A percentile compares a stretch with the other conserved stretches of the same genome.
Conservation (phyloP, 2,797 vertebrate genomes). For the Bradypodion pumilum region DNA sequence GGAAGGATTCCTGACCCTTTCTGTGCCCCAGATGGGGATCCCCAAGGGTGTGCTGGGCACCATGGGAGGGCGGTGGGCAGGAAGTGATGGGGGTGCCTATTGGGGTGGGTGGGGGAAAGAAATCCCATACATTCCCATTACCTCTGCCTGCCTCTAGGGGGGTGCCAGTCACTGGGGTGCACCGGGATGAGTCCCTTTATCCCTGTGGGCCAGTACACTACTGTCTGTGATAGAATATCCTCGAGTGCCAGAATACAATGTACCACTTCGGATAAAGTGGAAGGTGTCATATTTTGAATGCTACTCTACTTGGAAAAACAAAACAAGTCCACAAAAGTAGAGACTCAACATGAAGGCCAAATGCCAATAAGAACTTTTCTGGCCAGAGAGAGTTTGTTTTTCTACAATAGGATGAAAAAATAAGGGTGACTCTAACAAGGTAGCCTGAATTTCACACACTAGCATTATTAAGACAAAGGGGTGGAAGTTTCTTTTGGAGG, state of each 20-base stretch:
- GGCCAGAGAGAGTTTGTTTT: background rate
- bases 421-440: rapidly evolving
- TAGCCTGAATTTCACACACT: background rate
- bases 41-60: no score
- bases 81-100: no score
- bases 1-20: no score
- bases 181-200: no score
- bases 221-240: background rate
- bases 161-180: no score
- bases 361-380: background rate
- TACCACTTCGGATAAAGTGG: background rate
- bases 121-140: no score
- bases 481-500: rapidly evolving
- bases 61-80: no score
- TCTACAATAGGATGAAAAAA: background rate
- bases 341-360: background rate
- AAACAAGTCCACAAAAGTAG: background rate
- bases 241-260: background rate
- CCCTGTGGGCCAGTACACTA: no score
- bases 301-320: background rate
- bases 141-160: no score
- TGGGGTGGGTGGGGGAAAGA: no score
- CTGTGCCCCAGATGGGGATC: no score
- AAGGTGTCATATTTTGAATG: background rate
- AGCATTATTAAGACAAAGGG: background rate